Conservation (phyloP, 2,888 invertebrate species). For the Pterobdella sp. region DNA sequence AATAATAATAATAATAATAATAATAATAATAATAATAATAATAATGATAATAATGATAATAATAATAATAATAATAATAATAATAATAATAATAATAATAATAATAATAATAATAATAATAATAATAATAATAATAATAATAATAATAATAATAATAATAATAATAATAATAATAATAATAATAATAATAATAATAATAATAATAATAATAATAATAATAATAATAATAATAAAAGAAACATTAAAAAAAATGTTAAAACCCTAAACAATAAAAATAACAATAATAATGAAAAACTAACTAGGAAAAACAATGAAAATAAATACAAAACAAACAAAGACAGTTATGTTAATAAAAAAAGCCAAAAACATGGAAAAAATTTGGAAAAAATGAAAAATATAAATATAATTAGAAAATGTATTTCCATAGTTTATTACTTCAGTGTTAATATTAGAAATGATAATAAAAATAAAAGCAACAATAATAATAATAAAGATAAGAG, state of each 20-base stretch:
- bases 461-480: neutral
- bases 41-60: constrained; percentile 9
- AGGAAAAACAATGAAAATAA: no score
- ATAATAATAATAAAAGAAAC: neutral
- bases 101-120: constrained; percentile 12
- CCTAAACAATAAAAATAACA: no score
- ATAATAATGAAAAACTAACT: no score
- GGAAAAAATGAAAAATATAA: no score
- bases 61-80: constrained; percentile 9
- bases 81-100: constrained; percentile 12
- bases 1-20: constrained; percentile 10
- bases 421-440: no score
- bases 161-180: constrained; percentile 5
- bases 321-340: no score
- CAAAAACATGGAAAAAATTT: no score
- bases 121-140: constrained; percentile 3
- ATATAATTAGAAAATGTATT: no score
- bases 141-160: constrained; percentile 9
- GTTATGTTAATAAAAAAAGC: no score
- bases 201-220: neutral
- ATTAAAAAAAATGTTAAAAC: no score
- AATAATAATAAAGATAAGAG: neutral
- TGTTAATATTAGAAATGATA: neutral
- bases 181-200: neutral
- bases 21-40: constrained; percentile 15